Conservation (phyloP, 1,140 invertebrate species). For the Chrysopa pallens region DNA sequence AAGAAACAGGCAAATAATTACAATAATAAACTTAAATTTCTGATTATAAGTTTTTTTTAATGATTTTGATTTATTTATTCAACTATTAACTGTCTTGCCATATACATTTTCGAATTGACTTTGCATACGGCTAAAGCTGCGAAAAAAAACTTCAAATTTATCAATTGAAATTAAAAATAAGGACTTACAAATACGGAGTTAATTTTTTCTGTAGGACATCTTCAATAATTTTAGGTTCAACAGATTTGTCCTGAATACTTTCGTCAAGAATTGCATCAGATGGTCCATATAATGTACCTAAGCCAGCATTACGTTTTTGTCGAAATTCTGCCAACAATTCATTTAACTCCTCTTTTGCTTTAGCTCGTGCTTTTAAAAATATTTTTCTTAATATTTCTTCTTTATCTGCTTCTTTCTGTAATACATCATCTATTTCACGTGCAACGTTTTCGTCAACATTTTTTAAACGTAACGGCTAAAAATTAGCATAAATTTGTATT, state of each 20-base stretch:
- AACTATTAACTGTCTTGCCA: too few relatives aligned
- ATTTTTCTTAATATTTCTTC: conserved; percentile 75
- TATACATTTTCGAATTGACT: background rate
- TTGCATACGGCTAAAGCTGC: background rate
- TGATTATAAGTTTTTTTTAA: too few relatives aligned
- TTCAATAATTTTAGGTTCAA: conserved; percentile 60
- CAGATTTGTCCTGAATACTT: conserved; percentile 61
- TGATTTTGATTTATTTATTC: too few relatives aligned
- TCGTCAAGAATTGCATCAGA: conserved; percentile 63
- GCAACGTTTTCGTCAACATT: conserved; percentile 75
- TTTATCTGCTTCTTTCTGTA: conserved; percentile 65
- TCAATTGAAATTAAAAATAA: conserved; percentile 6
- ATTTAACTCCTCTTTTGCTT: conserved; percentile 71
- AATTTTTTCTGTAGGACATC: conserved; percentile 50
- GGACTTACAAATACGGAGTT: conserved; percentile 46
- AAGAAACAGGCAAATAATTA: too few relatives aligned
- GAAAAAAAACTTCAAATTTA: too few relatives aligned
- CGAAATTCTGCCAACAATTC: conserved; percentile 81
- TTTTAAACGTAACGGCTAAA: conserved; percentile 62
- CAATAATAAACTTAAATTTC: too few relatives aligned
- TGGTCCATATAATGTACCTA: conserved; percentile 78
- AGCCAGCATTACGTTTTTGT: conserved; percentile 72
- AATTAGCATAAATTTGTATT: conserved; percentile 9
- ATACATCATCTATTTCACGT: conserved; percentile 70
- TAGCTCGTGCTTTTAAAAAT: conserved; percentile 70